These are phyloP conservation scores for Cistogaster globosa DNA, from an alignment of 2,888 invertebrate genomes.

Conservation along the genomic window DNA sequence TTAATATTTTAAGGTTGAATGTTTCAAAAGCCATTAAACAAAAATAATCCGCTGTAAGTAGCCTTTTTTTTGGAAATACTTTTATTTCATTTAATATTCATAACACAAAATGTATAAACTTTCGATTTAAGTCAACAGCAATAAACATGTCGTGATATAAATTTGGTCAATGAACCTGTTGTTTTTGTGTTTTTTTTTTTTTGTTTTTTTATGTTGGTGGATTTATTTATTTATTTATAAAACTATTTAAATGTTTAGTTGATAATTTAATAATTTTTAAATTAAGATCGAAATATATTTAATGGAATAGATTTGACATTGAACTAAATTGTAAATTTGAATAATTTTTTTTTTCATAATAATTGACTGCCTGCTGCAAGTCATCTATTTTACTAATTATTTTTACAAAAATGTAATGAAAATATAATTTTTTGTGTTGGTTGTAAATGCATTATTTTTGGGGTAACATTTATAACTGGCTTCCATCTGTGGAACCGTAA, in stretches of 20 bases:
- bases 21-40: not conserved
- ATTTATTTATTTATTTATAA: constrained; percentile 13
- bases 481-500: too few species aligned
- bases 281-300: too few species aligned
- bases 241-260: not conserved
- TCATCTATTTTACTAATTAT: too few species aligned
- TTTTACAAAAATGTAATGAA: too few species aligned
- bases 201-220: not conserved
- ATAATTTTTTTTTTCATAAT: not conserved
- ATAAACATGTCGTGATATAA: constrained; percentile 19
- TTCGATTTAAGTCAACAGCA: not conserved
- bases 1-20: not conserved
- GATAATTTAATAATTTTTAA: not conserved
- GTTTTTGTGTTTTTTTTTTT: not conserved
- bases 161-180: constrained; percentile 58
- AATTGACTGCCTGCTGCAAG: not conserved
- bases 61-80: constrained; percentile 16
- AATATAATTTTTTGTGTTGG: too few species aligned
- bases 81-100: constrained; percentile 27
- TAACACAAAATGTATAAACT: not conserved
- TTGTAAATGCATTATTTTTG: too few species aligned
- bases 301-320: constrained; percentile 2
- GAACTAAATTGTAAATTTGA: not conserved
- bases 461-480: too few species aligned
- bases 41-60: not conserved